Evolutionary conservation across 2,888 invertebrate species (phyloP).

Genomic region (Drosophila affinis): DNA sequence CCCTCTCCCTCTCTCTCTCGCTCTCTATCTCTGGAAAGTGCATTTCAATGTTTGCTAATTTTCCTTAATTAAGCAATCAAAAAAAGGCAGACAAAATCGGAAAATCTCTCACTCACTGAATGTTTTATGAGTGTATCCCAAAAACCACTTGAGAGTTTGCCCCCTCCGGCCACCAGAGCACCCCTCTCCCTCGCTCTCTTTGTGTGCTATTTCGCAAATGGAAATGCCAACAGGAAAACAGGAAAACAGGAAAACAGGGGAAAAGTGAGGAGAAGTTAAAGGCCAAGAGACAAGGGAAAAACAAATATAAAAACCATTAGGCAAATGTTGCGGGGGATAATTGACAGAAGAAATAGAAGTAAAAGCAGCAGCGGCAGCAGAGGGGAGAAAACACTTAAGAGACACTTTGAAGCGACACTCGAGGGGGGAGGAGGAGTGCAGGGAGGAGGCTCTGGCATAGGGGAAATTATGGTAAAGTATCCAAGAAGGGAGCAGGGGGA

Average conservation of each 20-base stretch:
- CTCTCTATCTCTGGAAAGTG: conserved; percentile 10
- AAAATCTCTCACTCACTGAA: conserved; percentile 14
- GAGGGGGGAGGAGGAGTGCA: not conserved
- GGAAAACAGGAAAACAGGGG: not conserved
- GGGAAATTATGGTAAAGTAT: conserved; percentile 8
- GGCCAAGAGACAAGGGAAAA: conserved; percentile 18
- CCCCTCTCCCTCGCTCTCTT: not conserved
- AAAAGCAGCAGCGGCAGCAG: not conserved
- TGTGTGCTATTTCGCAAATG: conserved; percentile 1
- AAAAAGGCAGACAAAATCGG: not conserved
- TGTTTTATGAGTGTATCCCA: conserved; percentile 19
- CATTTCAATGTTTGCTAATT: conserved; percentile 47
- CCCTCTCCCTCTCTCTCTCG: not conserved
- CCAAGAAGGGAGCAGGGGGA: not conserved
- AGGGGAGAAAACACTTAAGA: conserved; percentile 37
- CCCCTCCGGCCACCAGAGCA: not conserved
- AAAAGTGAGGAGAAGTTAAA: conserved; percentile 3
- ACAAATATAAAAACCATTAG: conserved; percentile 34
- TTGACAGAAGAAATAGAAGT: conserved; percentile 30
- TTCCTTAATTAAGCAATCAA: conserved; percentile 52
- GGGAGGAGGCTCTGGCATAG: conserved; percentile 33
- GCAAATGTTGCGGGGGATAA: conserved; percentile 31
- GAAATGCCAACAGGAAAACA: conserved; percentile 9
- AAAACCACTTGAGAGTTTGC: conserved; percentile 22
- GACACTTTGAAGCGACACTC: conserved; percentile 40